phyloP scores from a whole-genome alignment of 1,140 invertebrate genomes.

The Oryctes rhinoceros region DNA sequence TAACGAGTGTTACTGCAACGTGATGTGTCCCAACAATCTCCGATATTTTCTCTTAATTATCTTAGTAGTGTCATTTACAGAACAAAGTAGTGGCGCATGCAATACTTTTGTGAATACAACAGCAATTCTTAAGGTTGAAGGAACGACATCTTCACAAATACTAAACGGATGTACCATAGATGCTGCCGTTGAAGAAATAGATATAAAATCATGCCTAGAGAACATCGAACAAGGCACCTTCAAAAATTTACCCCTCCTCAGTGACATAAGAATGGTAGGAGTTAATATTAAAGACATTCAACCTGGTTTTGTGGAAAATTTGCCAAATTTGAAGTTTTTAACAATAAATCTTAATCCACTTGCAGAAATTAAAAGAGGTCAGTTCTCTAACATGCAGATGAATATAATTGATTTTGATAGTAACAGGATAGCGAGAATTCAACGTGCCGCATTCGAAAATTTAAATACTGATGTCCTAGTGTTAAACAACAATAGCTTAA shows the following conservation, averaged over 20 bases:
- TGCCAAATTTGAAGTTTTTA: neutral
- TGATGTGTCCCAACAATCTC: neutral
- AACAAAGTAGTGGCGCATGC: neutral
- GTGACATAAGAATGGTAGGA: neutral
- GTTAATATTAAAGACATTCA: neutral
- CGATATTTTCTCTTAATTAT: neutral
- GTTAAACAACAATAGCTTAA: slow-evolving; percentile 5
- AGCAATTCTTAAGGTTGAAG: neutral
- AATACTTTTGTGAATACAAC: slow-evolving; percentile 7
- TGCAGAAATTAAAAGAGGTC: neutral
- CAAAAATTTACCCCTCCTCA: slow-evolving; percentile 1
- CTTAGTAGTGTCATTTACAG: neutral
- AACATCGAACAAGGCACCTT: neutral
- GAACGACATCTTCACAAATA: neutral
- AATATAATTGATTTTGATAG: neutral
- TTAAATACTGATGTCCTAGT: neutral
- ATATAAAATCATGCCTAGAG: neutral
- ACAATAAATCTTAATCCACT: neutral
- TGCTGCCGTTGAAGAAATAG: neutral
- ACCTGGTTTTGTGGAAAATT: slow-evolving; percentile 1
- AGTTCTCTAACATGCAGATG: neutral
- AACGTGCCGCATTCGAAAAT: slow-evolving; percentile 8
- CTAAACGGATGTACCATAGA: neutral
- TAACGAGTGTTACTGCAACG: neutral
- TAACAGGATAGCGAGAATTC: neutral